Evolutionary conservation across 2,888 invertebrate genomes (phyloP).

Genomic region (Xestia ashworthii): DNA sequence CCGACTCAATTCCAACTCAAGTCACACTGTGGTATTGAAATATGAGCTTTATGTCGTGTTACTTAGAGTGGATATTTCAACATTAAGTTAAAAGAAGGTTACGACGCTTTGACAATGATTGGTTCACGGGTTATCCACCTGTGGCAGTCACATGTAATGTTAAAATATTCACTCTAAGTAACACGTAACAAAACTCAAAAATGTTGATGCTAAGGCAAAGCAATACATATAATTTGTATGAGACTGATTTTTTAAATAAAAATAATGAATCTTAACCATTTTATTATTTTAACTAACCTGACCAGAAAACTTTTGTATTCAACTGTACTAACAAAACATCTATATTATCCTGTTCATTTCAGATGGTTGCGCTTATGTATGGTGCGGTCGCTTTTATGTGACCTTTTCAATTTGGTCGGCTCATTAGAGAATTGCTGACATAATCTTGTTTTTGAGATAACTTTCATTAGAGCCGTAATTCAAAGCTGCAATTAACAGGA

Average conservation of each 20-base stretch:
- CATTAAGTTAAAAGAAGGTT: no score
- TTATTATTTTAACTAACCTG: not conserved
- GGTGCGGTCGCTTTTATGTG: no score
- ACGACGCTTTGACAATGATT: no score
- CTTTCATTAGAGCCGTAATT: not conserved
- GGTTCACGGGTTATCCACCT: no score
- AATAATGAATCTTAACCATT: not conserved
- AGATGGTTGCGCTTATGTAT: no score
- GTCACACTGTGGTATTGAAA: no score
- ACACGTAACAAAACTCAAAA: not conserved
- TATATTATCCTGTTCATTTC: not conserved
- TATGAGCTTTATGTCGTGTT: no score
- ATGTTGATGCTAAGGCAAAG: not conserved
- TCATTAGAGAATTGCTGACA: not conserved
- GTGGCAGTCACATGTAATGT: no score
- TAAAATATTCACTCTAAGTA: no score
- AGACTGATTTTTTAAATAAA: not conserved
- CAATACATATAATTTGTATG: constrained; percentile 2
- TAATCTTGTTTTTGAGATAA: not conserved
- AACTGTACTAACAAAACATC: not conserved
- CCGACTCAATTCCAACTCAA: no score
- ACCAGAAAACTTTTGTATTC: not conserved
- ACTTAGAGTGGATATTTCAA: no score
- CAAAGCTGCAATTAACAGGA: not conserved
- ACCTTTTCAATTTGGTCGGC: no score